Evolutionary conservation across 2,113 vertebrate genomes (phyloP), one percentile per base, ranked within the genome.

Genomic region (Sinocyclocheilus grahami): DNA sequence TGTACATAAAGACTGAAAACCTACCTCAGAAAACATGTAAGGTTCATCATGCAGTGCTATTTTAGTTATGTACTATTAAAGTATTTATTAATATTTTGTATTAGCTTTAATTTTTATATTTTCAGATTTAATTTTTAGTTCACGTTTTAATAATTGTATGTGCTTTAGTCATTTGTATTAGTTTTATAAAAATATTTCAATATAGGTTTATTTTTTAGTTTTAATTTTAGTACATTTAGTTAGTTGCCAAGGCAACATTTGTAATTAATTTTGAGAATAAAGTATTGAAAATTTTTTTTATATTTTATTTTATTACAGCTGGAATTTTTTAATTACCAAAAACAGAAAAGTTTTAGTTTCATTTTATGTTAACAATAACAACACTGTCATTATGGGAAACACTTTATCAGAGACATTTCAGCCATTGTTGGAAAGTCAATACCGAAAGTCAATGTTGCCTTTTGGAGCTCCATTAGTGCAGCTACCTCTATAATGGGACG

Each of bases 1-100:
- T 20, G 42, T 78, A n/a, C 46, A 78, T 62, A 53, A 69, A 46
- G 42, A 85, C 39, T 51, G 7, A 78, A 85, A 78, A 63, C 46
- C 33, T 51, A 58, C 3, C 13, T 42, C 2, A 58, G n/a, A 78
- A 79, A 60, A 72, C 22, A 46, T 46, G 62, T 27, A 33, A 63
- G 62, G 22, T 63, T 63, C n/a, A 63, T 27, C n/a, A 48, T 75
- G 4, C 22, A 14, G 13, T 2, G 5, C 8, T 48, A 12, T 48
- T 48, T 46, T 12, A 60, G 58, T 60, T 7, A 24, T 27, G 13
- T 51, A 76, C n/a, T 4, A 24, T 76, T 76, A 27, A 4, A 51
- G 13, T 14, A 48, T 24, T 72, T n/a, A 39, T 39, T 39, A 0
- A 39, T 71, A 71, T 71, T 39, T 39, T 2, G 16, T 22, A 72